Evolutionary conservation across 1,140 invertebrate genomes (phyloP), one percentile per base, ranked within the genome.

Genomic region (Magallana ariakensis): DNA sequence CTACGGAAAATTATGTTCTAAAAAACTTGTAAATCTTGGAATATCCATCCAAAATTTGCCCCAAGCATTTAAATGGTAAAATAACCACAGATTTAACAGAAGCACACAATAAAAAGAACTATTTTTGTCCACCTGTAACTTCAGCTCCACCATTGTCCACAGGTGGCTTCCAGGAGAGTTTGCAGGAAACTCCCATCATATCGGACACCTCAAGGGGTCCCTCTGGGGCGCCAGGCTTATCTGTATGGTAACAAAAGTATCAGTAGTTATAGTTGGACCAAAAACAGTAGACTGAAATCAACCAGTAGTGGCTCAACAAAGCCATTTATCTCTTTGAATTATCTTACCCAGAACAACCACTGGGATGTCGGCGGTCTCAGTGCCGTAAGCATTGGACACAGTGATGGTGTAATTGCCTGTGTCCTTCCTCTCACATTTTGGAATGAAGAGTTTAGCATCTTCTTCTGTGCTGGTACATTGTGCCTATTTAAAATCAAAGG

Each of bases 141-240:
- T 99, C 98, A 90, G 97, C 97, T 88, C 99, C 99, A 91, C 99
- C 99, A 95, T 99, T 97, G 94, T 99, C 99, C 87, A 95, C 95
- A 16, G 99, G 98, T 93, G 97, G 97, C 91, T 97, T 97, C 99
- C 99, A 99, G n/a, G 96, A 96, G 16, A 99, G 94, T 7, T 97
- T 98, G 56, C 98, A 96, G 16, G 97, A 96, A 87, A 99, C 97
- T 5, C 97, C 97, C 93, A 98, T 97, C 0, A 99, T 96, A 84
- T 97, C 96, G 7, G 96, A 96, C 93, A 98, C 98, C 55, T 96
- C 96, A 1, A 99, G 95, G 82, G 98, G 98, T 90, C 98, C 98
- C 92, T 96, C 97, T 56, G 98, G 98, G 87, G 97, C 96, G 90
- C 97, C 97, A 90, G 98, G 98, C 93, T 97, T 97, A 92, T 98